Conservation (phyloP, 2,797 vertebrate genomes). For the Erpetoichthys calabaricus region DNA sequence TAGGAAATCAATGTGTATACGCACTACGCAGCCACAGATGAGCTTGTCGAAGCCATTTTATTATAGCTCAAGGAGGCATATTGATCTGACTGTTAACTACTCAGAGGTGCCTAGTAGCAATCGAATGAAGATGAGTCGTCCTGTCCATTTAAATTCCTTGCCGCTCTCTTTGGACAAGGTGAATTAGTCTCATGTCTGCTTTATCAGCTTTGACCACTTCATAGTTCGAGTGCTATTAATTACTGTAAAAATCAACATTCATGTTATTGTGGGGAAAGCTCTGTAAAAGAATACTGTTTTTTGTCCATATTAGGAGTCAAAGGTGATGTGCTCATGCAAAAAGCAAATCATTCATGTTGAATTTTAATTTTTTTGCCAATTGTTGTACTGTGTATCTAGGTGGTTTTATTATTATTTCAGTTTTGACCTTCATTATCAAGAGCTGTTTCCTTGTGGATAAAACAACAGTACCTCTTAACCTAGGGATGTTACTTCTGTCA, state of each 20-base stretch:
- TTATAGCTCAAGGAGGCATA: constrained; percentile 59
- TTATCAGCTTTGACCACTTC: constrained; percentile 51
- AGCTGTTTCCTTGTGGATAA: no score
- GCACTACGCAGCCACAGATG: constrained; percentile 54
- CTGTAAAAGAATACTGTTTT: no score
- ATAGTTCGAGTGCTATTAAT: constrained; percentile 53
- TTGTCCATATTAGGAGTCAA: no score
- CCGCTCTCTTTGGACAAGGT: constrained; percentile 36
- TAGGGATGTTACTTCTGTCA: no score
- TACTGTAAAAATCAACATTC: constrained; percentile 23
- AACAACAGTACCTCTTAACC: no score
- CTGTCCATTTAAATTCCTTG: constrained; percentile 42
- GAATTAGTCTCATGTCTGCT: constrained; percentile 54
- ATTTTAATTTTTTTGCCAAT: no score
- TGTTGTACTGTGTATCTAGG: no score
- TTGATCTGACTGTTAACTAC: constrained; percentile 58
- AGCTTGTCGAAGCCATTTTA: constrained; percentile 63
- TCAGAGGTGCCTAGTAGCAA: constrained; percentile 46
- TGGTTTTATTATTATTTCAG: no score
- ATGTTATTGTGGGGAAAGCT: neutral
- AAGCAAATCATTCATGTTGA: no score
- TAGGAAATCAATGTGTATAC: constrained; percentile 66
- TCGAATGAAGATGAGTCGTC: constrained; percentile 46
- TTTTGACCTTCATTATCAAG: no score
- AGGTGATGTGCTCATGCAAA: no score